phyloP scores from a whole-genome alignment of 2,797 vertebrate genomes.

The Argya squamiceps region DNA sequence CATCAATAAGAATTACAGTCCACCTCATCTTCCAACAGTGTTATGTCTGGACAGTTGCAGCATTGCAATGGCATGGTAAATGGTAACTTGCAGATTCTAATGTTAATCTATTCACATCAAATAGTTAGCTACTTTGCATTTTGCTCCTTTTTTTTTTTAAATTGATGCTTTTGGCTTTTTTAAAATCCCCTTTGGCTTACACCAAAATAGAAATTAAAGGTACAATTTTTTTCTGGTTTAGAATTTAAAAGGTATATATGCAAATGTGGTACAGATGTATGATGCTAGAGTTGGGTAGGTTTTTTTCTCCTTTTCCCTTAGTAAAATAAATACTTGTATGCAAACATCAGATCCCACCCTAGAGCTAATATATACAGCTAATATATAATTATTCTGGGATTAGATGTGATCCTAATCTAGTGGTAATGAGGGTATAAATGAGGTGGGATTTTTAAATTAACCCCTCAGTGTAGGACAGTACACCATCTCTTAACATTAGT shows the following conservation, averaged over 20 bases:
- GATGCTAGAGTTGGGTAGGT: neutral
- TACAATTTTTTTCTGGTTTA: neutral
- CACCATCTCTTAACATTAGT: neutral
- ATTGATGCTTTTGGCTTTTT: neutral
- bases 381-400: neutral
- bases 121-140: neutral
- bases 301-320: neutral
- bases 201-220: neutral
- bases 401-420: neutral
- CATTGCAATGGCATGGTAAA: neutral
- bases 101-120: neutral
- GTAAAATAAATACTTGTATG: neutral
- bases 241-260: neutral
- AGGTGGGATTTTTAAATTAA: neutral
- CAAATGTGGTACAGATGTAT: neutral
- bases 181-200: neutral
- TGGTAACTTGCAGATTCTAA: neutral
- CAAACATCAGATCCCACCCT: neutral
- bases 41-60: neutral
- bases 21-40: neutral
- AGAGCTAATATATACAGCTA: neutral
- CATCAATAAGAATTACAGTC: neutral
- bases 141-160: neutral
- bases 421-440: neutral
- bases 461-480: neutral